Base-by-base conservation (phyloP, 1,140 invertebrate genomes). In the Drosophila sucinea region DNA sequence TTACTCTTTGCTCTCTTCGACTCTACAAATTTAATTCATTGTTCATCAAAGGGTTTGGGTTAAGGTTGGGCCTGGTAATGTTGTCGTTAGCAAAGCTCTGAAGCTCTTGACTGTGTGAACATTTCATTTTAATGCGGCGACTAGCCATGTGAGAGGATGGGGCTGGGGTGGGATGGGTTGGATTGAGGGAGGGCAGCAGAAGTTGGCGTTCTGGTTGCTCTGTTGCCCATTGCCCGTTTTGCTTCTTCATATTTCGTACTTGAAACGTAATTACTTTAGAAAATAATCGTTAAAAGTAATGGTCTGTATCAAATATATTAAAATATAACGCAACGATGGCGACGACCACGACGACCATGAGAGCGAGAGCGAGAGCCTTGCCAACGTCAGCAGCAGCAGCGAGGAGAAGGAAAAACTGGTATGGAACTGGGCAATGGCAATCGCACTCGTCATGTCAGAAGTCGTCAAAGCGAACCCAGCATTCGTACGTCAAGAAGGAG, bases 281-380 rank as follows among this genome's bases (percentile, higher is more conserved):
- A 91, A 91, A 91, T 91, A 91, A 91, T 85, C 89, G 89, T 91
- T 91, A 91, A 91, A 91, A 91, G 84, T 91, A 91, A 91, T 91
- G 81, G 81, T 83, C 89, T 91, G 89, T 91, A 91, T 91, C 89
- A 91, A 91, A 91, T 91, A 91, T 91, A 91, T 91, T 91, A 91
- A 91, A 91, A 91, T 91, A 86, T 81, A 90, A 84, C 78, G 78
- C 85, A 79, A 78, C 76, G 69, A 67, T 63, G 70, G 66, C 73
- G 77, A 79, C 71, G 69, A 60, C 68, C 55, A 62, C 60, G 67
- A 72, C 63, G 76, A 74, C 60, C 27, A 61, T 51, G 33, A 27
- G 47, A 30, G 56, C 51, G 33, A 27, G 47, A 30, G 56, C 51
- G 27, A 63, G 64, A 23, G 35, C 58, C 57, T 60, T 71, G 66